Base-by-base conservation (phyloP, 2,888 invertebrate genomes). In the Sylvicola cinctus region DNA sequence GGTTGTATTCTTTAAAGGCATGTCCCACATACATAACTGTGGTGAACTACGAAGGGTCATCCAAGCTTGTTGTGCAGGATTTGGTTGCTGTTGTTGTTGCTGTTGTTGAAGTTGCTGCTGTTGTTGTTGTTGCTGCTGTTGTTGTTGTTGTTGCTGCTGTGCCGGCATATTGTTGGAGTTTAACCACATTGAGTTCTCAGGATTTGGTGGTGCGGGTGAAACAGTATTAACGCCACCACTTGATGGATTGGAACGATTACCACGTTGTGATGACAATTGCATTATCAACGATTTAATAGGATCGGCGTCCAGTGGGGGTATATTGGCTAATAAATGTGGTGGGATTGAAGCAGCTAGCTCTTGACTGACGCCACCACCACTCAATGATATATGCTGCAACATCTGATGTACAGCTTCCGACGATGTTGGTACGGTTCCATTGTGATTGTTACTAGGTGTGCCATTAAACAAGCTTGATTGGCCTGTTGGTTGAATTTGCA, bases 201-300 rank as follows among this genome's bases (percentile, higher is more conserved):
- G 14, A 14, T 11, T 14, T 29, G 29, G 14, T 29, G 29, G 14
- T 14, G 15, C 16, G 11, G 16, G 10, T 14, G 30, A 10, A 12
- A 16, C 8, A n/a, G 30, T 20, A 11, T 20, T 20, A 20, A 4
- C 20, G 4, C 5, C 20, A 20, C 20, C 20, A 20, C 20, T 20
- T 20, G 20, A 8, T 20, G 5, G 20, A 20, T 20, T 20, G 20
- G 20, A 20, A 8, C 5, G 8, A 20, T 6, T 20, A 8, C 20
- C 20, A 8, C 20, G 20, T 37, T 57, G 49, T 39, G 39, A 53
- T 17, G 55, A 54, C 33, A 65, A 47, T 42, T 66, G 66, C 33
- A 64, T 53, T 28, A 66, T 44, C 41, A 65, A 49, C 39, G 58
- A 62, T 40, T 62, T 60, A 14, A 66, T 62, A 2, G 64, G 57